These are phyloP conservation scores for Andrena praecox DNA, from an alignment of 2,888 invertebrate species.

Conservation along the genomic window DNA sequence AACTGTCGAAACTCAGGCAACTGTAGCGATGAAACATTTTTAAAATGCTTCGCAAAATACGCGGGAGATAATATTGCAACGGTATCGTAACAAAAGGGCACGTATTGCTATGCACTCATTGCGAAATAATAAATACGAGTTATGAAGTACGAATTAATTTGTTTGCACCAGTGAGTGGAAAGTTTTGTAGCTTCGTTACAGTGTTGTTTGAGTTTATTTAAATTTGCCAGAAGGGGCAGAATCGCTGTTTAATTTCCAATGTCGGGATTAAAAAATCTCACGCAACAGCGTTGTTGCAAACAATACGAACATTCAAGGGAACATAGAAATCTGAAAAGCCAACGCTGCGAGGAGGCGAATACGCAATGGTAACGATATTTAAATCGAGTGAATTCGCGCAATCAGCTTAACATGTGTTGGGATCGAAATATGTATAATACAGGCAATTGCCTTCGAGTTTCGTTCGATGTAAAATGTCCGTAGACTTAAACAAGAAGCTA, in stretches of 20 bases:
- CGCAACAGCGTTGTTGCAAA: neutral
- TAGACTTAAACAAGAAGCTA: slow-evolving; percentile 14
- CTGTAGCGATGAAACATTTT: neutral
- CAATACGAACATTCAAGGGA: slow-evolving; percentile 1
- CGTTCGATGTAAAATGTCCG: slow-evolving; percentile 26
- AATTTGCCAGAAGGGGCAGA: slow-evolving; percentile 33
- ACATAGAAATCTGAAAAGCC: slow-evolving; percentile 41
- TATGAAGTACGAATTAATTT: slow-evolving; percentile 14
- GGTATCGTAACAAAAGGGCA: neutral
- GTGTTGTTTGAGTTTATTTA: slow-evolving; percentile 38
- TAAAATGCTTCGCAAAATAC: neutral
- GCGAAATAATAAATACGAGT: slow-evolving; percentile 21
- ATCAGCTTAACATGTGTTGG: slow-evolving; percentile 39
- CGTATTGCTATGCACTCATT: slow-evolving; percentile 5
- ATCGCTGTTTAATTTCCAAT: slow-evolving; percentile 42
- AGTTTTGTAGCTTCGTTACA: neutral
- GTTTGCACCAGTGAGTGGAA: slow-evolving; percentile 5
- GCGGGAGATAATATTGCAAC: neutral
- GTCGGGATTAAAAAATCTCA: slow-evolving; percentile 20
- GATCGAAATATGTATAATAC: slow-evolving; percentile 28
- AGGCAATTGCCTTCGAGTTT: slow-evolving; percentile 38
- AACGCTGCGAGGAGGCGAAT: neutral
- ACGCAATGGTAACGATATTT: slow-evolving; percentile 36
- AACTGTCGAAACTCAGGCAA: neutral
- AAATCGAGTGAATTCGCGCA: slow-evolving; percentile 49